Base-by-base conservation (phyloP, 37 sponge, comb jelly and placozoan species). In the Beroe ovata region DNA sequence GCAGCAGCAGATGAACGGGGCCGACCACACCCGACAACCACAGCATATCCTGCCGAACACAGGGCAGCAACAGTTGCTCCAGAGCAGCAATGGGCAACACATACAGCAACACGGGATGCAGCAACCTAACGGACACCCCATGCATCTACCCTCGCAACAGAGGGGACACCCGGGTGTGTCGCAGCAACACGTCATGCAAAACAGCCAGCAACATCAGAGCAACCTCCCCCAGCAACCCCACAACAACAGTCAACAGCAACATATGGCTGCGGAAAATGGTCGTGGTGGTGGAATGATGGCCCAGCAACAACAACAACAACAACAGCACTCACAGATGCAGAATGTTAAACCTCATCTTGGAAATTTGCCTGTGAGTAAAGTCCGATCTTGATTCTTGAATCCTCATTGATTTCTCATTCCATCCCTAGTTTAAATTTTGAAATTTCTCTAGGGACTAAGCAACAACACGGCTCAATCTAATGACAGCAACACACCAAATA, bases 71-170 rank as follows among this genome's bases (percentile, higher is more conserved):
- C 22, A 25, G 21, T 25, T 25, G 3, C 63, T 22, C 4, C 63
- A 34, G 35, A 66, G 30, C 69, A 66, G 16, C 69, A 66, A 26
- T 32, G 34, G 34, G 36, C 69, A 66, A 34, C 69, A 66, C 16
- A 11, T 33, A 8, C 69, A 33, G 69, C 25, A 33, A 1, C 21
- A 62, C n/a, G 36, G 36, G 29, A 18, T 11, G 8, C 69, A 66
- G 32, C 69, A 66, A 47, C 11, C 11, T 47, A 11, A 11, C 11
- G 54, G 54, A 11, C 54, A 47, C 11, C 54, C 54, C 11, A 47
- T 47, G 54, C 54, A 47, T 11, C 54, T 47, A 47, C 54, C 54
- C 6, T 47, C 54, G 54, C 54, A 47, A 11, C 54, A 47, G 11
- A 47, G 54, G 54, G 54, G 54, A 6, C 6, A 47, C 54, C 54